Conservation (phyloP, 2,797 vertebrate genomes). For the Nyctalus aviator region DNA sequence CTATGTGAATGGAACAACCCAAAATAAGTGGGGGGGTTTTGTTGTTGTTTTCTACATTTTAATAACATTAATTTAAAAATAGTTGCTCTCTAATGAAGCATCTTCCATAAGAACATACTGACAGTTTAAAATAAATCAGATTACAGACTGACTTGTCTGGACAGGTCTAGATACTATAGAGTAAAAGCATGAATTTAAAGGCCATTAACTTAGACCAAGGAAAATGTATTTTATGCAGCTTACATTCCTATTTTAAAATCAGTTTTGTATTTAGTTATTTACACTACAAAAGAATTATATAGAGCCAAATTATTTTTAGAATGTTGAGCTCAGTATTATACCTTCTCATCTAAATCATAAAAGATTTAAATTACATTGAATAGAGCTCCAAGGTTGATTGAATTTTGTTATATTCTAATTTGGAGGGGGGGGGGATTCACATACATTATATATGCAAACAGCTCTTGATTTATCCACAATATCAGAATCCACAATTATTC, state of each 20-base stretch:
- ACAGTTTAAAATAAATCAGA: constrained; percentile 24
- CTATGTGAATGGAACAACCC: not conserved
- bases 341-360: constrained; percentile 8
- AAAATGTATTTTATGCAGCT: constrained; percentile 2
- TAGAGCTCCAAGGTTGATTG: not conserved
- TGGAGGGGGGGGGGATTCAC: too few relatives aligned
- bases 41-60: not conserved
- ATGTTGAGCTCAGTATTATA: not conserved
- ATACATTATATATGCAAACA: not conserved
- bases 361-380: constrained; percentile 6
- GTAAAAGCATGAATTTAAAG: not conserved
- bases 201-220: not conserved
- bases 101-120: not conserved
- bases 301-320: constrained; percentile 54
- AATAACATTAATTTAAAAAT: constrained; percentile 31
- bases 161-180: not conserved
- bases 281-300: constrained; percentile 29
- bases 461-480: not conserved
- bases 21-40: not conserved
- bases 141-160: not conserved
- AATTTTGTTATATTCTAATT: not conserved
- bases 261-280: not conserved
- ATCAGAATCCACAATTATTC: not conserved
- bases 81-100: not conserved
- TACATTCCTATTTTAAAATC: constrained; percentile 30